Percentiles rank a stretch among this genome's conserved stretches.
These are phyloP conservation scores for Drosophila tani DNA, from an alignment of 1,140 invertebrate genomes.

Conservation along the genomic window DNA sequence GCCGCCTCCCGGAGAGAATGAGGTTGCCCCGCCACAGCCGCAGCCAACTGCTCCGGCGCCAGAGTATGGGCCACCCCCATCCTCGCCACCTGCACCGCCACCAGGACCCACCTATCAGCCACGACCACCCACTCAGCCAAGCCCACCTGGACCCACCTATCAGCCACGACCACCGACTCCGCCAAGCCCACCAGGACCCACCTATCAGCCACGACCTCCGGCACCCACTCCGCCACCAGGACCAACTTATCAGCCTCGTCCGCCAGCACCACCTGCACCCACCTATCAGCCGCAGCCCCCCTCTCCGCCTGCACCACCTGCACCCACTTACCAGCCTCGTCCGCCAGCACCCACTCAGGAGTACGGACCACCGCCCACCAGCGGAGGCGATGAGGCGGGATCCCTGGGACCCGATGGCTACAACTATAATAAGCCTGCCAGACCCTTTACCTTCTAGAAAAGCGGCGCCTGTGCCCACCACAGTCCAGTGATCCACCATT, in stretches of 20 bases:
- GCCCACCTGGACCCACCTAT: conserved; percentile 31
- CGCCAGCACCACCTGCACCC: conserved; percentile 29
- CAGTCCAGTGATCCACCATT: conserved; percentile 28
- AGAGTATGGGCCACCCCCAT: conserved; percentile 46
- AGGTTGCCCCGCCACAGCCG: conserved; percentile 45
- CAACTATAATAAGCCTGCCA: conserved; percentile 60
- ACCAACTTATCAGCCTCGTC: conserved; percentile 30
- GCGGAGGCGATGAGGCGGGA: conserved; percentile 43
- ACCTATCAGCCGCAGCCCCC: conserved; percentile 25
- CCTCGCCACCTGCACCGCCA: conserved; percentile 33
- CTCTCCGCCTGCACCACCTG: conserved; percentile 41
- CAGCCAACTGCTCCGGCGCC: conserved; percentile 54
- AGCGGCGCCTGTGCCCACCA: conserved; percentile 9
- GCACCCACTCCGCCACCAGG: conserved; percentile 40
- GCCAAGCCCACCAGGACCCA: conserved; percentile 28
- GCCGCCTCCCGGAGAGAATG: conserved; percentile 60
- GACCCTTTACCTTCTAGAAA: conserved; percentile 51
- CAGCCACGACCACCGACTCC: conserved; percentile 43
- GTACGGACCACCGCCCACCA: conserved; percentile 62
- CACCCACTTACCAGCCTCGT: conserved; percentile 37
- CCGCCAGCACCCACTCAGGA: conserved; percentile 39
- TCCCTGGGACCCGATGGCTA: conserved; percentile 55
- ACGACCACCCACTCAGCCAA: conserved; percentile 30
- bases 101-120: conserved; percentile 40
- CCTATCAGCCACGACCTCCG: conserved; percentile 32